These are phyloP conservation scores for Montipora foliosa DNA, from an alignment of 64 coral and sea anemone genomes.

Conservation along the genomic window DNA sequence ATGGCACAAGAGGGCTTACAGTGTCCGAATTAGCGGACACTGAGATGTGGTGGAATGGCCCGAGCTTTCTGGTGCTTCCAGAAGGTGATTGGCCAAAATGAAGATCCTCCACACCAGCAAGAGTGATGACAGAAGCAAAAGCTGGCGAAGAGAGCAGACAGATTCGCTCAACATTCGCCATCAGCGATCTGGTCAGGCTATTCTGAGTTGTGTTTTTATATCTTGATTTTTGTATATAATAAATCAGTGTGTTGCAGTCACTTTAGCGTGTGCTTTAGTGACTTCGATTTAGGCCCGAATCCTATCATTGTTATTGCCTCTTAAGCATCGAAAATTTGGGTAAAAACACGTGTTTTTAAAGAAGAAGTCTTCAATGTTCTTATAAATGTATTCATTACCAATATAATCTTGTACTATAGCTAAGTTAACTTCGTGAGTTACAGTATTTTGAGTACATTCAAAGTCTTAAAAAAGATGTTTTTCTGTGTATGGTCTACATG, in stretches of 20 bases:
- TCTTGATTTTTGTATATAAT: too few relatives aligned
- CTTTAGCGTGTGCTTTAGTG: too few relatives aligned
- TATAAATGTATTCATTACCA: not conserved
- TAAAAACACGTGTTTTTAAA: too few relatives aligned
- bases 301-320: too few relatives aligned
- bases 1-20: conserved; percentile 55
- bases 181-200: not conserved
- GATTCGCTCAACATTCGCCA: not conserved
- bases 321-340: too few relatives aligned
- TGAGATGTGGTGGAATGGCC: conserved; percentile 63
- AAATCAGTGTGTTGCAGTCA: too few relatives aligned
- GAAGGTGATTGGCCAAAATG: conserved; percentile 52
- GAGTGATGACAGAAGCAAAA: not conserved
- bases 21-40: conserved; percentile 26
- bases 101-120: not conserved
- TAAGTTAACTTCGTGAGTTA: too few relatives aligned
- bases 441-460: too few relatives aligned
- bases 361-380: not conserved
- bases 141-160: too few relatives aligned
- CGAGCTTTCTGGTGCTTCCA: conserved; percentile 28
- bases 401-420: not conserved
- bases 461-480: not conserved
- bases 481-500: too few relatives aligned
- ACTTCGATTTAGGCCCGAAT: too few relatives aligned
- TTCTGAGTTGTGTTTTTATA: too few relatives aligned